Evolutionary conservation across 2,797 vertebrate species (phyloP), one percentile per base, ranked within the genome.

Genomic region (Chelidonichthys spinosus): DNA sequence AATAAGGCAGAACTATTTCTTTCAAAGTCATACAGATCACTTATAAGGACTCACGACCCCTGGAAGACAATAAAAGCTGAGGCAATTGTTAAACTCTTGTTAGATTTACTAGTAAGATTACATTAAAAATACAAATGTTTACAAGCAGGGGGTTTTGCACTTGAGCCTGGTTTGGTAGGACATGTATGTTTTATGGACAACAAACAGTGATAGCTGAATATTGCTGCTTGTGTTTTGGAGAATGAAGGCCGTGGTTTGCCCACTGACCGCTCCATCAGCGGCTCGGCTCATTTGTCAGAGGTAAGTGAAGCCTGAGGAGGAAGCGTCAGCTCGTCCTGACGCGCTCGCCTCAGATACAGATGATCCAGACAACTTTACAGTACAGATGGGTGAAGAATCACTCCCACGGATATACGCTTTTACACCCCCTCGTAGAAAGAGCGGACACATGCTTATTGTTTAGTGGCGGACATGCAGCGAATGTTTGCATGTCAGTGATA

Each of bases 201-300:
- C 11, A 36, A 25, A 39, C 32, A 39, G 10, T 47, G 47, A 58
- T 56, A 59, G 15, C 49, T 13, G 42, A 54, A 52, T 44, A 40
- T 32, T 53, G 35, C 11, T 55, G 43, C 2, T 60, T 36, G 47
- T 32, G 42, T 61, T 72, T 35, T 62, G 25, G 25, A 80, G 69
- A 69, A 40, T 74, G 70, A 55, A 67, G 78, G 58, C 46, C 68
- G 11, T 37, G 35, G 63, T 81, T 72, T 44, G 60, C 17, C 5
- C 47, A 13, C 65, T 85, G 88, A 86, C 76, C 83, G 11, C 81
- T 86, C 82, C 74, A 85, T 81, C 87, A 83, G 64, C 71, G 42
- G 72, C 50, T 2, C 10, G 0, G 74, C 72, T 85, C 87, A 82
- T 90, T 81, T 76, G 74, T 92, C 87, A 89, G 59, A 63, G 66